phyloP scores from a whole-genome alignment of 2,113 vertebrate genomes.

The Puntigrus tetrazona region DNA sequence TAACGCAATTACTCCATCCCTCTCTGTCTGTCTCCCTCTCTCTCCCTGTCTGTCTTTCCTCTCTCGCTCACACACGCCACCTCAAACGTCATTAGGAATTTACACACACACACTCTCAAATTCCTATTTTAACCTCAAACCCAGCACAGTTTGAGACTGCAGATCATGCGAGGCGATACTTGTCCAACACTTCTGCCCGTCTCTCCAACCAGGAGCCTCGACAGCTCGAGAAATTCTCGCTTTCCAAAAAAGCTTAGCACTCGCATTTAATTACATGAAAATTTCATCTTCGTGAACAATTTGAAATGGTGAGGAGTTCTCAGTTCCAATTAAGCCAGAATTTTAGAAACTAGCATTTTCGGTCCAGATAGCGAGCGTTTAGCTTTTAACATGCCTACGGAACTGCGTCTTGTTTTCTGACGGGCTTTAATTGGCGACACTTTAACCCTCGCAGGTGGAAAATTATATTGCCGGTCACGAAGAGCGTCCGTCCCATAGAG shows the following conservation, averaged over 20 bases:
- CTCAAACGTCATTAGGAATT: constrained; percentile 51
- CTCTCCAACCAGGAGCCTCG: not conserved
- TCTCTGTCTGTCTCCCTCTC: constrained; percentile 33
- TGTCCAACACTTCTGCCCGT: constrained; percentile 36
- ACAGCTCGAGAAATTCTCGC: constrained; percentile 6
- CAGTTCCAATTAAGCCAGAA: not conserved
- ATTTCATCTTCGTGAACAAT: not conserved
- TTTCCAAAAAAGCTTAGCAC: constrained; percentile 7
- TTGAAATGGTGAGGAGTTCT: not conserved
- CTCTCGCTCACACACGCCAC: not conserved
- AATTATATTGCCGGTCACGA: constrained; percentile 21
- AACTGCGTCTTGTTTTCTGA: constrained; percentile 10
- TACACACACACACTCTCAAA: constrained; percentile 28
- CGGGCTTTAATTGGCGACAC: constrained; percentile 44
- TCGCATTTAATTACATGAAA: constrained; percentile 21
- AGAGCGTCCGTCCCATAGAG: not conserved
- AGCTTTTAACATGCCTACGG: constrained; percentile 24
- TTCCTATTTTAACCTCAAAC: constrained; percentile 23
- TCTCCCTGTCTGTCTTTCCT: constrained; percentile 11
- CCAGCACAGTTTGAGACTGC: constrained; percentile 18
- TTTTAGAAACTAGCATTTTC: constrained; percentile 6
- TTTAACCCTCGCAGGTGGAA: constrained; percentile 32
- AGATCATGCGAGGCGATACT: constrained; percentile 1
- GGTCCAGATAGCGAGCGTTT: not conserved
- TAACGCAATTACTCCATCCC: constrained; percentile 51